Evolutionary conservation across 2,888 invertebrate species (phyloP), one percentile per base, ranked within the genome.

Genomic region (Capitulum mitella): DNA sequence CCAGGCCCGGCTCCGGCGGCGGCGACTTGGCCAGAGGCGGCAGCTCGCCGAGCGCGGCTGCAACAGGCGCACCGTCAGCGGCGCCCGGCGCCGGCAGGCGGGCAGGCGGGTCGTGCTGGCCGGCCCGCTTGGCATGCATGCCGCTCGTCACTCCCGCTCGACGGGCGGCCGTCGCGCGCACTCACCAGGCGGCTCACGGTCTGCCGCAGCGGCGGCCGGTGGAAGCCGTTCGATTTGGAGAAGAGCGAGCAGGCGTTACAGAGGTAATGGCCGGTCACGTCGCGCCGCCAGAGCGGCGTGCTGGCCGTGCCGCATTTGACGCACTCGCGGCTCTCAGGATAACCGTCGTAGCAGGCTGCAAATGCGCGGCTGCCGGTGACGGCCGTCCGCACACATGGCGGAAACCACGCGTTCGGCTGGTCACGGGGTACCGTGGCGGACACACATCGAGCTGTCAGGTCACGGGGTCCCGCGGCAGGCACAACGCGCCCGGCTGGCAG

Each of bases 181-280:
- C 82, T 81, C 80, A 82, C 82, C 74, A 80, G 80, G n/a, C 82
- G 77, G 32, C 81, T 64, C 0, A 80, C 40, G 0, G 81, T 79
- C 22, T 79, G 61, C 79, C 78, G 80, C 26, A 78, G 79, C 58
- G 80, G 79, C 34, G 82, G 82, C 26, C 82, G 77, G 78, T 81
- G 80, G 79, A 81, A 79, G 77, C 82, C 82, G 78, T 82, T 82
- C 77, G 79, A 81, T 61, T 80, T 79, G 26, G 80, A 80, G 79
- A 81, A 82, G 78, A 82, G 82, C 43, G 81, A 81, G 79, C 82
- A 82, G 51, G 82, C 82, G 80, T 82, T 82, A 79, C 82, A 82
- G 34, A 82, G 80, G 79, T 81, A 80, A 79, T 81, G 80, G 16
- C 82, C 82, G 2, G 80, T 81, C 37, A 77, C 29, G 48, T 82